These are phyloP conservation scores for Penaeus vannamei DNA, from an alignment of 1,140 invertebrate genomes.

Conservation along the genomic window DNA sequence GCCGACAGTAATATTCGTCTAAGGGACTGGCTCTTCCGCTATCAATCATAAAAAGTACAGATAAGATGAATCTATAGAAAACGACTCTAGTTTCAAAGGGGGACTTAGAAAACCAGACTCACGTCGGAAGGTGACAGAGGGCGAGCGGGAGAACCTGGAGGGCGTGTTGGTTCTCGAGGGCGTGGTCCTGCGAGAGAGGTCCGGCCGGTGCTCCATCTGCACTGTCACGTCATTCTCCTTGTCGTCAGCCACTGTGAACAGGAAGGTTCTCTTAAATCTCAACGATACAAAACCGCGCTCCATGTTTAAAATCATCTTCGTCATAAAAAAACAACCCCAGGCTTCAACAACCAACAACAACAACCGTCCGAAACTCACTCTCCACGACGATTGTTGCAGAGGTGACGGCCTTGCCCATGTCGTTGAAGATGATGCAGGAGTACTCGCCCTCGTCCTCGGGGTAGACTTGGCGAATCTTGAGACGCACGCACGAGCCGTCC, in stretches of 20 bases:
- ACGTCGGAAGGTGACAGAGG: slow-evolving; percentile 75
- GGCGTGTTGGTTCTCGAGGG: slow-evolving; percentile 83
- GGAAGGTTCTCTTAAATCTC: background rate
- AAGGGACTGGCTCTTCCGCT: no score
- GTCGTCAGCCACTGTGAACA: slow-evolving; percentile 81
- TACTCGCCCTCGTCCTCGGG: slow-evolving; percentile 93
- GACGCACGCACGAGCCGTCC: slow-evolving; percentile 79
- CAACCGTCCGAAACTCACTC: slow-evolving; percentile 74
- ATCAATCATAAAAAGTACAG: no score
- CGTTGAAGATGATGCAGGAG: slow-evolving; percentile 85
- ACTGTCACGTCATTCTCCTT: slow-evolving; percentile 82
- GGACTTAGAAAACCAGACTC: slow-evolving; percentile 49
- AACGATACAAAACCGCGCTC: no score
- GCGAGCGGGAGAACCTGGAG: slow-evolving; percentile 79
- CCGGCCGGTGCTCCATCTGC: slow-evolving; percentile 76
- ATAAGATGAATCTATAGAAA: slow-evolving; percentile 16
- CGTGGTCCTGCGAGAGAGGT: slow-evolving; percentile 78
- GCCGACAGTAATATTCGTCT: no score
- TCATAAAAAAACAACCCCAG: no score
- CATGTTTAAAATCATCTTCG: no score
- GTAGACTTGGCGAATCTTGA: slow-evolving; percentile 83
- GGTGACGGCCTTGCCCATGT: slow-evolving; percentile 83
- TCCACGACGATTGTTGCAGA: slow-evolving; percentile 86
- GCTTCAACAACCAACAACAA: background rate
- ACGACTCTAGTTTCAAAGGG: background rate